Evolutionary conservation across 64 coral and sea anemone genomes (phyloP).

Genomic region (Stylophora pistillata): DNA sequence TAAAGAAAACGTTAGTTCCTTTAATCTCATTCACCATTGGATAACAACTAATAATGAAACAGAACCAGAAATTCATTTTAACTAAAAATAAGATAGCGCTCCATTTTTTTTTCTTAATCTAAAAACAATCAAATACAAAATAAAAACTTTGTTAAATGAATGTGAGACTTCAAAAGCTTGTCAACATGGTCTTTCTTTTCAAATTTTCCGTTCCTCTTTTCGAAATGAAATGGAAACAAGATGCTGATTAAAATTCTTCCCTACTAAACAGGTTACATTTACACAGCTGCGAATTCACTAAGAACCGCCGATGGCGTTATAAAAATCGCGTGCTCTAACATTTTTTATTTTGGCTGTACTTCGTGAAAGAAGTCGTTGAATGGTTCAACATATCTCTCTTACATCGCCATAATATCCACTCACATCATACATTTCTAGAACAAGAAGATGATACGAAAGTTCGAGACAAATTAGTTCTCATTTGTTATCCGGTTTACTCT

Average conservation of each 20-base stretch:
- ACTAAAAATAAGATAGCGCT: neutral
- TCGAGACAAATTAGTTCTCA: too few relatives aligned
- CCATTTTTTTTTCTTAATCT: neutral
- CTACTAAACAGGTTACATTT: neutral
- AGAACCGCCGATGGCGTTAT: neutral
- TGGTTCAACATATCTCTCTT: neutral
- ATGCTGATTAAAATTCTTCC: neutral
- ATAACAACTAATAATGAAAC: neutral
- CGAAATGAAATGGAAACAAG: neutral
- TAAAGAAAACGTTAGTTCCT: neutral
- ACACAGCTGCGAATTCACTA: neutral
- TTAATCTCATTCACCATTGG: neutral
- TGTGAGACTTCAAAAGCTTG: too few relatives aligned
- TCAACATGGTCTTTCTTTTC: neutral
- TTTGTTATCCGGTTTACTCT: too few relatives aligned
- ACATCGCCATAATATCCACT: neutral
- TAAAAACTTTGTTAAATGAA: neutral
- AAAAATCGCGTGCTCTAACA: neutral
- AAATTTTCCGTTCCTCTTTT: neutral
- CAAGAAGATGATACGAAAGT: too few relatives aligned
- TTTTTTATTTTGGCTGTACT: neutral
- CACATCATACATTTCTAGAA: too few relatives aligned
- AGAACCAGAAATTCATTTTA: neutral
- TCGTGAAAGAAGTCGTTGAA: too few relatives aligned
- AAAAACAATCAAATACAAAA: neutral